Evolutionary conservation across 1,140 invertebrate species (phyloP).

Genomic region (Gerris buenoi): DNA sequence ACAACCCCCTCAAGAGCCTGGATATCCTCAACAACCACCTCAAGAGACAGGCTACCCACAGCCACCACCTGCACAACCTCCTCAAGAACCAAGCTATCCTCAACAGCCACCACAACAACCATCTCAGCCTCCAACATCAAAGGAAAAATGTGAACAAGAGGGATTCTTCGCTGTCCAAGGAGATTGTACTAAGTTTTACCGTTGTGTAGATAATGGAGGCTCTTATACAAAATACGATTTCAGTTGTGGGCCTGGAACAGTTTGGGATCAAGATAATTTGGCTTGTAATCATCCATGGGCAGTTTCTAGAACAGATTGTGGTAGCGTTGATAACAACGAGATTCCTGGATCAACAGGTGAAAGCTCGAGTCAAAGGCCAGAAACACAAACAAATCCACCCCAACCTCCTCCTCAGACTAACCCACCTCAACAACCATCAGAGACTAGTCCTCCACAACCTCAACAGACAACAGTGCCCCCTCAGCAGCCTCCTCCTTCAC

Average conservation of each 20-base stretch:
- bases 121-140: not conserved
- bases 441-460: conserved; percentile 10
- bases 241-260: conserved; percentile 44
- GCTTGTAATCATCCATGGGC: conserved; percentile 44
- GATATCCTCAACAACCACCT: conserved; percentile 6
- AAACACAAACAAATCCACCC: not conserved
- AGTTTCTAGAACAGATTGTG: conserved; percentile 27
- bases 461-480: conserved; percentile 5
- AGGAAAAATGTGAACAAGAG: conserved; percentile 24
- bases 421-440: conserved; percentile 11
- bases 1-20: conserved; percentile 5
- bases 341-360: not conserved
- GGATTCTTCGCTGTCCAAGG: conserved; percentile 40
- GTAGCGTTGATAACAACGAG: not conserved
- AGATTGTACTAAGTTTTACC: conserved; percentile 49
- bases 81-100: not conserved
- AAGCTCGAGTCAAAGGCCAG: not conserved
- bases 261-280: conserved; percentile 42
- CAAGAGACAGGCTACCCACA: conserved; percentile 6
- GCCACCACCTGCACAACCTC: conserved; percentile 4
- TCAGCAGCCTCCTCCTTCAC: conserved; percentile 8
- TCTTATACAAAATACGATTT: conserved; percentile 43
- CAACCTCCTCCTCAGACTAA: not conserved
- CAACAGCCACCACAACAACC: conserved; percentile 8
- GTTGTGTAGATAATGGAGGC: conserved; percentile 44